Evolutionary conservation across 2,113 vertebrate species (phyloP).

Genomic region (Bujurquina vittata): DNA sequence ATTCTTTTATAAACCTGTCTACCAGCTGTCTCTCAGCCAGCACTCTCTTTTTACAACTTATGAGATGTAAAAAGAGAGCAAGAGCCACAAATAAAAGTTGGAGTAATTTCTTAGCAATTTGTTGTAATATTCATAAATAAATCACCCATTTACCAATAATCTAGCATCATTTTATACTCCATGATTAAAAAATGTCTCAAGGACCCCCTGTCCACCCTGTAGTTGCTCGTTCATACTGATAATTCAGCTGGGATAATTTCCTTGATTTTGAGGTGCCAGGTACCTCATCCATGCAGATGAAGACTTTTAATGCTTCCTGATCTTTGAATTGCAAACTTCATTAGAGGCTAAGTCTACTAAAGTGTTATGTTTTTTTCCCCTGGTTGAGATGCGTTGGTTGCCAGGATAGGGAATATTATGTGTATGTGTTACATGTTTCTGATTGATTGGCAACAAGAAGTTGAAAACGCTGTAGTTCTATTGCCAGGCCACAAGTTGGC

Average conservation of each 20-base stretch:
- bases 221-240: background rate
- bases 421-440: background rate
- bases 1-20: background rate
- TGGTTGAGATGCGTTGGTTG: background rate
- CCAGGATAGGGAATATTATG: accelerated
- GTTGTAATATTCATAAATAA: background rate
- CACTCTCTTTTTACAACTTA: background rate
- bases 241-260: background rate
- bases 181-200: background rate
- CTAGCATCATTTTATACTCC: accelerated
- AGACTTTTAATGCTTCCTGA: background rate
- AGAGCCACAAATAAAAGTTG: background rate
- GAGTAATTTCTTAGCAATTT: background rate
- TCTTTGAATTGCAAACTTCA: background rate
- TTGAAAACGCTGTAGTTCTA: too few relatives aligned
- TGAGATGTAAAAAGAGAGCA: too few relatives aligned
- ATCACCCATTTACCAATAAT: background rate
- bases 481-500: too few relatives aligned
- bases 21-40: background rate
- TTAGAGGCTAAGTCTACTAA: accelerated
- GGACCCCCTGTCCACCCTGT: background rate
- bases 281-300: background rate
- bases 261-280: background rate
- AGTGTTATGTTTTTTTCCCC: accelerated
- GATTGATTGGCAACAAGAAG: background rate